phyloP scores from a whole-genome alignment of 2,888 invertebrate species.

The Neria commutata region DNA sequence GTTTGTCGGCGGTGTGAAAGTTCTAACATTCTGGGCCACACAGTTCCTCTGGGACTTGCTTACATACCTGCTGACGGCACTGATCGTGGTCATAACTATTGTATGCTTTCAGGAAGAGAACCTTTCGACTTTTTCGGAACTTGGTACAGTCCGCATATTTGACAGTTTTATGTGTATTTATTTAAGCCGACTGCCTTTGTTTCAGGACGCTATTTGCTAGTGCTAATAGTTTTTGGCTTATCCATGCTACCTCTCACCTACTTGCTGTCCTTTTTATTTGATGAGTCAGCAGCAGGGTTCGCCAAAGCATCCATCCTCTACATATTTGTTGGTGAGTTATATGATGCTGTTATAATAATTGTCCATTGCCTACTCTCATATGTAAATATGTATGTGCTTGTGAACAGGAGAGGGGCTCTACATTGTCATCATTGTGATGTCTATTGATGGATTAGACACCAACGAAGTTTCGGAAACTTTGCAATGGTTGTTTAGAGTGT shows the following conservation, averaged over 20 bases:
- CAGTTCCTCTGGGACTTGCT: slow-evolving; percentile 65
- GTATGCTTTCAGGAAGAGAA: slow-evolving; percentile 72
- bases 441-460: slow-evolving; percentile 67
- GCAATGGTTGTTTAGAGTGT: slow-evolving; percentile 41
- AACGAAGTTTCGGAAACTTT: slow-evolving; percentile 66
- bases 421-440: slow-evolving; percentile 73
- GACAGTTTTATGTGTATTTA: neutral
- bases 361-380: neutral
- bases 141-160: slow-evolving; percentile 32
- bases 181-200: neutral
- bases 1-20: slow-evolving; percentile 72
- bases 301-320: slow-evolving; percentile 75
- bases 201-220: slow-evolving; percentile 62
- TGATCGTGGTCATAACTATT: slow-evolving; percentile 69
- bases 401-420: slow-evolving; percentile 77
- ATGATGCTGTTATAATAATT: neutral
- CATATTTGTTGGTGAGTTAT: slow-evolving; percentile 70
- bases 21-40: slow-evolving; percentile 72
- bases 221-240: slow-evolving; percentile 25
- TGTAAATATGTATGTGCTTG: too few species aligned
- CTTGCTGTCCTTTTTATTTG: slow-evolving; percentile 63
- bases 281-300: slow-evolving; percentile 76
- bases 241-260: slow-evolving; percentile 21
- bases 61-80: slow-evolving; percentile 72
- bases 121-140: slow-evolving; percentile 39